Evolutionary conservation across 1,140 invertebrate species (phyloP), one percentile per base, ranked within the genome.

Genomic region (Drosophila mayri): DNA sequence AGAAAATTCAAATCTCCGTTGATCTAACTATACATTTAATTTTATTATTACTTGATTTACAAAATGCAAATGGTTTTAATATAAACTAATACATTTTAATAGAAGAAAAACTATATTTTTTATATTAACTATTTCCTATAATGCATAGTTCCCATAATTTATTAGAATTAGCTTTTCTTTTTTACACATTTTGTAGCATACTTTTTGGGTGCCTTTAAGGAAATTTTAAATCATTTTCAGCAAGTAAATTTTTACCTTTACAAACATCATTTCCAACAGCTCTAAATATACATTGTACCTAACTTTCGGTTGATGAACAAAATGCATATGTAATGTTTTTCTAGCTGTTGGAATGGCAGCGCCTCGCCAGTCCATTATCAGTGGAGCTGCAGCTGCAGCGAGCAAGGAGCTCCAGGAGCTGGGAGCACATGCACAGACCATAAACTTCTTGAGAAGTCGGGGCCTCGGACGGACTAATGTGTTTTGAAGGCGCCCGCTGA

Each of bases 331-430:
- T 55, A 11, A n/a, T n/a, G n/a, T 37, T 55, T 11, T 30, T 55
- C 20, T 16, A 20, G 20, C 52, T 55, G 5, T 9, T 14, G 40
- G 11, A 18, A 10, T 14, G 12, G 10, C 7, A 5, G 18, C 4
- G 41, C n/a, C 4, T 38, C 12, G 25, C 54, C 64, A 79, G 81
- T 80, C 58, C 81, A 80, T 85, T 84, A 84, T 85, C 81, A 76
- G 76, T 61, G 76, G 70, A 18, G 46, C 40, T 79, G 71, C 81
- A 79, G 80, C 76, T 73, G 71, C 67, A 54, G 16, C 25, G 70
- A 60, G 1, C 16, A 4, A 10, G 47, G 43, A 58, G 44, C 43
- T 59, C 8, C 55, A 67, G 52, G 52, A 38, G 64, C 49, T 52
- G 59, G 71, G 32, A 71, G 76, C 71, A 67, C 81, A 80, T 76